Evolutionary conservation across 2,888 invertebrate genomes (phyloP), one percentile per base, ranked within the genome.

Genomic region (Cinara cedri): DNA sequence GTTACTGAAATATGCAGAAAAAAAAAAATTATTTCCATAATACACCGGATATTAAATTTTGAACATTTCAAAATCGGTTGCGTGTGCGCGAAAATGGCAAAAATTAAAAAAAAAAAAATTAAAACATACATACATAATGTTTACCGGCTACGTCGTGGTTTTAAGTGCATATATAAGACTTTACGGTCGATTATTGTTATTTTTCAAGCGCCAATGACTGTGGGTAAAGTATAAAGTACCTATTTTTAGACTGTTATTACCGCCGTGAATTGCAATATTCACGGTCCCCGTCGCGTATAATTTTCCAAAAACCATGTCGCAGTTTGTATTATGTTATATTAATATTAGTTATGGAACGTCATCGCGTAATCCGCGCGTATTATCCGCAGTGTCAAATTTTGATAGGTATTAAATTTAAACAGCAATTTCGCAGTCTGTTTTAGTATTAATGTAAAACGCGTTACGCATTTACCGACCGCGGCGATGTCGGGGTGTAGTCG

Each of bases 401-500:
- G 9, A 65, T 34, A 21, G 46, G 60, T 60, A 60, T 60, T 60
- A 60, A 1, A 60, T 60, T 16, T 26, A 60, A 60, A 60, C 26
- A 26, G 26, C 26, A 60, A 16, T 60, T 24, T 60, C 24, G 8
- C 24, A 34, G 34, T 34, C 34, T 2, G 1, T 16, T 16, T 60
- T 60, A 60, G 24, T 60, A 26, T 26, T 26, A 60, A 26, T 26
- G 60, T 8, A 60, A 26, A 60, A 26, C 26, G 24, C 9, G 1
- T 26, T 16, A 26, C 26, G 24, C 60, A 60, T 16, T 60, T 60
- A 3, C 16, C 26, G 16, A 60, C 1, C 16, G 24, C 26, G 10
- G 8, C 3, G 14, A 16, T 34, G 34, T 34, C 3, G 6, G 3
- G 34, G n/a, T 10, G 10, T 51, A 51, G 19, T n/a, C 24, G 26